These are phyloP conservation scores for Gavia stellata DNA, from an alignment of 2,113 vertebrate species.

Conservation along the genomic window DNA sequence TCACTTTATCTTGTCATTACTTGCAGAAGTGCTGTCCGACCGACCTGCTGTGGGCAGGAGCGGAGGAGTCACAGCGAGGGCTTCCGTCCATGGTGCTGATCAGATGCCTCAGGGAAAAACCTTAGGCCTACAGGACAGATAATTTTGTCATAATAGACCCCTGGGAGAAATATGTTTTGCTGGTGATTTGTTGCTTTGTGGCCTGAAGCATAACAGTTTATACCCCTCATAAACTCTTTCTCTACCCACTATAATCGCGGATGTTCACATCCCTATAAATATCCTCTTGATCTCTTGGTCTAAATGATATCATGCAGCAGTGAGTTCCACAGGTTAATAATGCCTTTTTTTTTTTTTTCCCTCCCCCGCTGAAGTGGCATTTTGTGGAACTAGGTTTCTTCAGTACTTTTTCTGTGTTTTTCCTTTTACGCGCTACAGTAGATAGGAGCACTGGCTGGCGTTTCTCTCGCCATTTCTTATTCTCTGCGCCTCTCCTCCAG, in stretches of 20 bases:
- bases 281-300: neutral
- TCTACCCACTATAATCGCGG: neutral
- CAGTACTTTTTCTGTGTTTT: rapidly evolving
- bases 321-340: neutral
- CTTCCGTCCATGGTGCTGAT: neutral
- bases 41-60: neutral
- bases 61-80: neutral
- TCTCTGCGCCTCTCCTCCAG: neutral
- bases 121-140: neutral
- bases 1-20: rapidly evolving
- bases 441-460: rapidly evolving
- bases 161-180: neutral
- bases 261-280: rapidly evolving
- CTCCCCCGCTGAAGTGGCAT: rapidly evolving
- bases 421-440: rapidly evolving
- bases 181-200: neutral
- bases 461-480: rapidly evolving
- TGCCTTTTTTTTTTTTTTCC: rapidly evolving
- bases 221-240: neutral
- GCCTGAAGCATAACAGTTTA: neutral
- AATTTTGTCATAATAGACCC: neutral
- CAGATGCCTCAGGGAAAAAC: neutral
- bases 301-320: rapidly evolving
- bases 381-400: neutral
- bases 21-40: neutral